Percentiles rank a stretch among this genome's conserved stretches.
Conservation (phyloP, 2,797 vertebrate genomes). For the Mormyrops boulengeri region DNA sequence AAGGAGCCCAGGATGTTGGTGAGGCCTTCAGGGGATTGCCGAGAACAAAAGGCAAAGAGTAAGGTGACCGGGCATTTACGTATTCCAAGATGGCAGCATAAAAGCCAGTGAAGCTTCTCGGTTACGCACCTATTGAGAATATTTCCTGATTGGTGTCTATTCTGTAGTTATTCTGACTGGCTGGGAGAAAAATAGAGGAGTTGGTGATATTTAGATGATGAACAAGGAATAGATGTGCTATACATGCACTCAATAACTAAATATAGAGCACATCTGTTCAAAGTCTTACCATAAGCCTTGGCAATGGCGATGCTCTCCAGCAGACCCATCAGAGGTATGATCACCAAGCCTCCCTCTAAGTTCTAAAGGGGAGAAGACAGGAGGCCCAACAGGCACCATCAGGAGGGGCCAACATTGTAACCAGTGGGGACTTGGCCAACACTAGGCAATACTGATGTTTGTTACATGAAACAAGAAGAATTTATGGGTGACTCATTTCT, state of each 20-base stretch:
- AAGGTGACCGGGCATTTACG: background rate
- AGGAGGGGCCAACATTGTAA: background rate
- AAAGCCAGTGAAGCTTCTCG: too few relatives aligned
- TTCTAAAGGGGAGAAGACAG: constrained; percentile 42
- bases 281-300: constrained; percentile 65
- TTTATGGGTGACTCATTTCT: background rate
- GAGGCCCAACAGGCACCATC: background rate
- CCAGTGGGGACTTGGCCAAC: background rate
- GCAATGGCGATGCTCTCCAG: constrained; percentile 67
- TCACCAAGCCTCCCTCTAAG: constrained; percentile 59
- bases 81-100: background rate
- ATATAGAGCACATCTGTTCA: constrained; percentile 17
- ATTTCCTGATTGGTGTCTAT: constrained; percentile 62
- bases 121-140: background rate
- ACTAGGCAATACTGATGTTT: background rate
- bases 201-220: background rate
- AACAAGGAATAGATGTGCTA: background rate
- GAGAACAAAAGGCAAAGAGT: background rate
- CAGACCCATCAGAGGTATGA: constrained; percentile 66
- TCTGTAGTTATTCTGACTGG: constrained; percentile 58
- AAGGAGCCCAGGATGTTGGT: constrained; percentile 85
- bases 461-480: background rate
- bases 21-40: constrained; percentile 8
- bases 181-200: constrained; percentile 36
- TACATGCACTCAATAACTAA: background rate